A percentile compares a stretch with the other conserved stretches of the same genome.
Evolutionary conservation across 2,113 vertebrate genomes (phyloP).

Genomic region (Rhinoptilus africanus): DNA sequence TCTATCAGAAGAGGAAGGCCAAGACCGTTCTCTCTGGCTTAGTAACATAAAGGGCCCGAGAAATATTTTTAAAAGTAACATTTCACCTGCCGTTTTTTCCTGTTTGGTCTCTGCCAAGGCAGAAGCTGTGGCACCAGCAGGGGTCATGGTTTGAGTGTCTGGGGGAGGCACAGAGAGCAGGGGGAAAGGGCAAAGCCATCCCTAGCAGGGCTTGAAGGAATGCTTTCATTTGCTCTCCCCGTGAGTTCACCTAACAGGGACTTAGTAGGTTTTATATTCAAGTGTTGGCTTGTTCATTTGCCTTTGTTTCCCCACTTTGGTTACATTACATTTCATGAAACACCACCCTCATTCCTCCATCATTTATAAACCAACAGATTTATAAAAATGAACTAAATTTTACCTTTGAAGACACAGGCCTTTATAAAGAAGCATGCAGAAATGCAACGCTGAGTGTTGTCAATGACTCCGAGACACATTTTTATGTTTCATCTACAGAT

Average conservation of each 20-base stretch:
- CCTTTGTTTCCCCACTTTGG: background rate
- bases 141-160: rapidly evolving
- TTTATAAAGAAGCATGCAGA: background rate
- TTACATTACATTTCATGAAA: background rate
- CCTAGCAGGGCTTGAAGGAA: background rate
- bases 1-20: background rate
- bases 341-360: background rate
- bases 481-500: background rate
- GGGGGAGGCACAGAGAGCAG: background rate
- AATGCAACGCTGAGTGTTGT: background rate
- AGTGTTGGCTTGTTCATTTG: background rate
- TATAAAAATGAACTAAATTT: background rate
- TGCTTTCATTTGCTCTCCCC: background rate
- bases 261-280: background rate
- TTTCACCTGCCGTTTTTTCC: background rate
- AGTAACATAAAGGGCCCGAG: background rate
- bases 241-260: background rate
- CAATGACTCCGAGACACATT: background rate
- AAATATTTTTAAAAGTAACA: background rate
- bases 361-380: background rate
- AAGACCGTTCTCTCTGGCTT: background rate
- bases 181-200: background rate
- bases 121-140: background rate
- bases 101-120: background rate
- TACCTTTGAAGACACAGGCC: background rate